These are phyloP conservation scores for Microctonus aethiopoides DNA, from an alignment of 2,888 invertebrate genomes.

Conservation along the genomic window DNA sequence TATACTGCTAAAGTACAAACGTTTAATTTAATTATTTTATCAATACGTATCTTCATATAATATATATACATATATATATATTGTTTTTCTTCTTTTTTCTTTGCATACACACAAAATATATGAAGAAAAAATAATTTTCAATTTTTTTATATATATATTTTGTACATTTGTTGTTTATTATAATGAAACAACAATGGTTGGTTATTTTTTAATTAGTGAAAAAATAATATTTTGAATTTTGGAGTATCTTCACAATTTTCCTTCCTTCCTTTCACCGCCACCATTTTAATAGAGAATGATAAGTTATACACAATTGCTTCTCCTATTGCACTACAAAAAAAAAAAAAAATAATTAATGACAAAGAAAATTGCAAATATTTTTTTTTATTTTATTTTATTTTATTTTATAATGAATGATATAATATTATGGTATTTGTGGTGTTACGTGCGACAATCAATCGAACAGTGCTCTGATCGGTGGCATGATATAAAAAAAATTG, in stretches of 20 bases:
- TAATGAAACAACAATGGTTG: neutral
- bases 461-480: constrained; percentile 41
- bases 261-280: neutral
- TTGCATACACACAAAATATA: constrained; percentile 21
- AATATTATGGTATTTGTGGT: constrained; percentile 32
- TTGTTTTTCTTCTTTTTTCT: constrained; percentile 20
- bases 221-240: constrained; percentile 11
- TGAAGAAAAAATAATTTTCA: constrained; percentile 37
- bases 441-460: constrained; percentile 47
- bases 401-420: neutral
- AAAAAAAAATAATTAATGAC: neutral
- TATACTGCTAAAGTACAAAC: constrained; percentile 68
- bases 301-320: neutral
- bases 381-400: neutral
- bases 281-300: neutral
- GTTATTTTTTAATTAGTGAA: neutral
- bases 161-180: neutral
- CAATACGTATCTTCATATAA: constrained; percentile 50
- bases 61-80: constrained; percentile 9
- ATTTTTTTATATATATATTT: constrained; percentile 45
- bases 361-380: neutral
- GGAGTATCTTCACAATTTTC: neutral
- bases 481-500: constrained; percentile 22
- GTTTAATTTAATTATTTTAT: constrained; percentile 66
- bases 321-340: neutral